Percentiles rank a stretch among this genome's conserved stretches.
Evolutionary conservation across 2,113 vertebrate genomes (phyloP).

Genomic region (Rhineura floridana): DNA sequence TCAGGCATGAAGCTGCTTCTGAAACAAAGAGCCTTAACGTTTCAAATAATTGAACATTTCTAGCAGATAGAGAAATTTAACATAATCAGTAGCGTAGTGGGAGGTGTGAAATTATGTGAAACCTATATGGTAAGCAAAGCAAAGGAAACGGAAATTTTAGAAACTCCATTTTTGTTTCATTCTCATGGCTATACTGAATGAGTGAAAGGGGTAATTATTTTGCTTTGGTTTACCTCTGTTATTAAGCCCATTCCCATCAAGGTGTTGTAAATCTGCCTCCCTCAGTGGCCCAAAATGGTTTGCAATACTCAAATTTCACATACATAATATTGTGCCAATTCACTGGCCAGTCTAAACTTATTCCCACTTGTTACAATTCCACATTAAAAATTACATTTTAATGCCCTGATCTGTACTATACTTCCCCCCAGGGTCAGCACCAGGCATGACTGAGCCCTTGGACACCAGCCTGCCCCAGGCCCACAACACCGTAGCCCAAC

Average conservation of each 20-base stretch:
- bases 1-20: conserved; percentile 53
- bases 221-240: neutral
- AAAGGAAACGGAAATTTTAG: neutral
- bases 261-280: neutral
- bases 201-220: neutral
- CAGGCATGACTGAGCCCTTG: no score
- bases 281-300: neutral
- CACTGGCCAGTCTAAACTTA: neutral
- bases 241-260: neutral
- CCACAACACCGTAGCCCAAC: no score
- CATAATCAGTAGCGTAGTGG: rapidly evolving
- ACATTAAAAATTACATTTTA: no score
- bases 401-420: no score
- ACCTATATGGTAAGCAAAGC: neutral
- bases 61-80: conserved; percentile 19
- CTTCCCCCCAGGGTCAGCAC: no score
- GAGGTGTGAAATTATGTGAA: conserved; percentile 19
- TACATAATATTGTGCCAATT: neutral
- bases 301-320: neutral
- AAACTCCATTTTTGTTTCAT: neutral
- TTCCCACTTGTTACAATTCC: neutral
- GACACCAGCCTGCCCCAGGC: no score
- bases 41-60: conserved; percentile 13
- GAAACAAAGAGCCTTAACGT: conserved; percentile 58
- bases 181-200: conserved; percentile 4